These are phyloP conservation scores for Azemiops feae DNA, from an alignment of 2,113 vertebrate genomes.

Conservation along the genomic window DNA sequence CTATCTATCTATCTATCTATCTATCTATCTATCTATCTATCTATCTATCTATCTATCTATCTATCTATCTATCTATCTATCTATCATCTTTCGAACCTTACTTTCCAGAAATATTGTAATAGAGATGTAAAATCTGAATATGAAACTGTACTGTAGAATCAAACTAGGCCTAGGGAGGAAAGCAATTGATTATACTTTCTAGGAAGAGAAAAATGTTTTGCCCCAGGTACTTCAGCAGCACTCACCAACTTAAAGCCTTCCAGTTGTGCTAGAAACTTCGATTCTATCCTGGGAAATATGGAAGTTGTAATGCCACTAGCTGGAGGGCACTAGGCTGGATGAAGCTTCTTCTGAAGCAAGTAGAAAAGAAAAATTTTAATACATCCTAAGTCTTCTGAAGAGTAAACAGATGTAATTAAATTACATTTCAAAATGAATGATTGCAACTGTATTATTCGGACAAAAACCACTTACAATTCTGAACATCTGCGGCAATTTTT, in stretches of 20 bases:
- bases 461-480: slow-evolving; percentile 46
- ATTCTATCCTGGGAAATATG: not conserved
- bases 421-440: slow-evolving; percentile 37
- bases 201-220: not conserved
- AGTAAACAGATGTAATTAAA: slow-evolving; percentile 50
- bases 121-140: not conserved
- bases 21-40: not conserved
- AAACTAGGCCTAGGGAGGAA: not conserved
- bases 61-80: too few relatives aligned
- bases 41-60: too few relatives aligned
- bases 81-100: not conserved
- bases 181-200: not conserved
- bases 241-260: not conserved
- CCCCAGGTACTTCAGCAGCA: not conserved
- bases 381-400: slow-evolving; percentile 41
- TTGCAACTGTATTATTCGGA: slow-evolving; percentile 50
- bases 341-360: not conserved
- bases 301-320: not conserved
- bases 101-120: not conserved
- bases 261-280: not conserved
- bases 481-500: slow-evolving; percentile 46
- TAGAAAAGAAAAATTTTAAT: not conserved
- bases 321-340: not conserved
- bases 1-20: not conserved
- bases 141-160: not conserved